These are phyloP conservation scores for Craseonycteris thonglongyai DNA, from an alignment of 2,113 vertebrate genomes.

Conservation along the genomic window DNA sequence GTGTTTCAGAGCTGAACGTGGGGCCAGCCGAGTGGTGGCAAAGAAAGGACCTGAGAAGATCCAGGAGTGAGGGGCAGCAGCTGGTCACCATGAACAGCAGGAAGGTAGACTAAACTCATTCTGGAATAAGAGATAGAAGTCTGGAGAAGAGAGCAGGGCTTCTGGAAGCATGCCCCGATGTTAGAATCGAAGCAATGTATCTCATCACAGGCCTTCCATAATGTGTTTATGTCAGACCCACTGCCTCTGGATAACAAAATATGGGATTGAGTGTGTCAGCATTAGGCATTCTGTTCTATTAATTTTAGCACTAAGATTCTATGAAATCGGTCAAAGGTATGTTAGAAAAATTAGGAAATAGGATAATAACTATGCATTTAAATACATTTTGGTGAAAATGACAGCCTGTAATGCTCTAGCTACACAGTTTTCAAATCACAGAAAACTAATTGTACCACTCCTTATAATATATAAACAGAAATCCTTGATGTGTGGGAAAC, in stretches of 20 bases:
- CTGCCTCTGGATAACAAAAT: neutral
- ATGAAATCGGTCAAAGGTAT: neutral
- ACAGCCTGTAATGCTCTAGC: neutral
- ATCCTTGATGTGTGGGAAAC: neutral
- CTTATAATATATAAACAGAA: neutral
- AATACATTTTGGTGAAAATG: neutral
- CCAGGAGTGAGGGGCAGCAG: neutral
- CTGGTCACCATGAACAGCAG: fast-evolving
- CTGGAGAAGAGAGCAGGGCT: too few relatives aligned
- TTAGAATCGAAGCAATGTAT: fast-evolving
- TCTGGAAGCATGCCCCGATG: fast-evolving
- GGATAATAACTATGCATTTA: neutral
- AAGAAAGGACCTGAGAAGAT: neutral
- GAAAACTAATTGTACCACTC: neutral
- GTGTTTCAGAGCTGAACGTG: neutral
- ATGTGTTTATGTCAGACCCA: too few relatives aligned
- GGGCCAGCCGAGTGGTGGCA: neutral
- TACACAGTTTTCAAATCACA: neutral
- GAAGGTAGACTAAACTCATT: neutral
- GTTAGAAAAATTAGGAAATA: neutral
- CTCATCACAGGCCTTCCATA: neutral
- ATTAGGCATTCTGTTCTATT: neutral
- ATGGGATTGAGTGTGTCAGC: neutral
- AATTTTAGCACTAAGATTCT: neutral
- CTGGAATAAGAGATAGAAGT: fast-evolving